These are phyloP conservation scores for Eupsilia transversa DNA, from an alignment of 2,888 invertebrate species.

Conservation along the genomic window DNA sequence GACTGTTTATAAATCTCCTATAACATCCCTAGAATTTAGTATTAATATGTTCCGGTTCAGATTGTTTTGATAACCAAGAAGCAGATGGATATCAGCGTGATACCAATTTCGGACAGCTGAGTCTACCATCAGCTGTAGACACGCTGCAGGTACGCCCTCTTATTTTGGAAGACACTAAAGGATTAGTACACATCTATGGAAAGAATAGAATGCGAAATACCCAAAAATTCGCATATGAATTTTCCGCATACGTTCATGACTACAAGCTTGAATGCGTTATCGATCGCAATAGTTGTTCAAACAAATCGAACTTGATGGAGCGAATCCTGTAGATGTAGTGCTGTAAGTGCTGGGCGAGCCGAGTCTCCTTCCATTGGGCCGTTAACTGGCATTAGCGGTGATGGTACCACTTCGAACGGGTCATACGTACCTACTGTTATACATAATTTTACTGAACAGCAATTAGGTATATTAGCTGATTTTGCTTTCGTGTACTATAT, in stretches of 20 bases:
- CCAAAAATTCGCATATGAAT: neutral
- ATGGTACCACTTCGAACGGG: neutral
- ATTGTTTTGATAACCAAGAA: neutral
- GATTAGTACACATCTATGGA: neutral
- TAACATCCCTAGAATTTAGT: neutral
- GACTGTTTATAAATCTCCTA: neutral
- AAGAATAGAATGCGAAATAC: neutral
- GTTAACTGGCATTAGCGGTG: constrained; percentile 43
- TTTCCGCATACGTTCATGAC: neutral
- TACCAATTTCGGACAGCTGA: neutral
- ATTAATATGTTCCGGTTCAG: neutral
- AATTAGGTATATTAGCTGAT: no score
- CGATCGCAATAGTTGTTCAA: constrained; percentile 25
- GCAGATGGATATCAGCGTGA: neutral
- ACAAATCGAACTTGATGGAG: constrained; percentile 28
- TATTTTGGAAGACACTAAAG: neutral
- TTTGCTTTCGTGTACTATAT: no score
- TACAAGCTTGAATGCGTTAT: constrained; percentile 15
- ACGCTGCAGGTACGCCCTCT: neutral
- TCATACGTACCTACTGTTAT: no score
- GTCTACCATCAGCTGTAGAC: neutral
- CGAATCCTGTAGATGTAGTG: constrained; percentile 28
- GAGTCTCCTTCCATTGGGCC: constrained; percentile 28
- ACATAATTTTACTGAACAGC: no score
- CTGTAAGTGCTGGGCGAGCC: constrained; percentile 28